phyloP scores from a whole-genome alignment of 2,797 vertebrate genomes.

The Etheostoma nigrum region DNA sequence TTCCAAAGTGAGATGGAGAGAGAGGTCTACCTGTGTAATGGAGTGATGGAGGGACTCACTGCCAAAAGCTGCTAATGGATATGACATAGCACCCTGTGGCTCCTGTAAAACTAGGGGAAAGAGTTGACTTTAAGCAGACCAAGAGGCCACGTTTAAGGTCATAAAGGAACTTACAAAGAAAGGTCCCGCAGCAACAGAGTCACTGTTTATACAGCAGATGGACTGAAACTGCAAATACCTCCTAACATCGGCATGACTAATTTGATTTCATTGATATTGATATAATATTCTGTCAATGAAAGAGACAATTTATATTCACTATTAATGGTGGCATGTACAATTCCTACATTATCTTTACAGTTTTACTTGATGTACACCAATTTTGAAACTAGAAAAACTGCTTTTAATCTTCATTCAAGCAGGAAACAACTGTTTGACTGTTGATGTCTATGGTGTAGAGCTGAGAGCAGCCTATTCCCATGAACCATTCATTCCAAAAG shows the following conservation, averaged over 20 bases:
- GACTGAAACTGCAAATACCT: background rate
- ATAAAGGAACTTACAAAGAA: background rate
- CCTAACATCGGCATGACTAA: background rate
- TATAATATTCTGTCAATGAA: too few species aligned
- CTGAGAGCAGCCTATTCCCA: too few species aligned
- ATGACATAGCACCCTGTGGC: conserved; percentile 7
- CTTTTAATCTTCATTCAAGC: background rate
- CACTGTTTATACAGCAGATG: background rate
- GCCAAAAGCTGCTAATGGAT: conserved; percentile 57
- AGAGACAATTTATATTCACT: background rate
- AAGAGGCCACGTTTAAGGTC: background rate
- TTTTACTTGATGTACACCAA: too few species aligned
- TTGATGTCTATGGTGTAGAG: too few species aligned
- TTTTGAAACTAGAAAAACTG: too few species aligned
- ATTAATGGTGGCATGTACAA: background rate
- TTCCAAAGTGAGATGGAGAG: conserved; percentile 39
- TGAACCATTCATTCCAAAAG: too few species aligned
- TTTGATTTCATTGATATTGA: background rate
- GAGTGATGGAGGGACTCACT: conserved; percentile 32
- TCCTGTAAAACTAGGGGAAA: conserved; percentile 8
- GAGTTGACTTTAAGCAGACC: background rate
- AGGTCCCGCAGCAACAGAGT: background rate
- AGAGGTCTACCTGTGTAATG: conserved; percentile 32
- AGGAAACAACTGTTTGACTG: background rate
- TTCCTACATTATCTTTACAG: background rate